Base-by-base conservation (phyloP, 2,113 vertebrate genomes). In the Entosphenus tridentatus region DNA sequence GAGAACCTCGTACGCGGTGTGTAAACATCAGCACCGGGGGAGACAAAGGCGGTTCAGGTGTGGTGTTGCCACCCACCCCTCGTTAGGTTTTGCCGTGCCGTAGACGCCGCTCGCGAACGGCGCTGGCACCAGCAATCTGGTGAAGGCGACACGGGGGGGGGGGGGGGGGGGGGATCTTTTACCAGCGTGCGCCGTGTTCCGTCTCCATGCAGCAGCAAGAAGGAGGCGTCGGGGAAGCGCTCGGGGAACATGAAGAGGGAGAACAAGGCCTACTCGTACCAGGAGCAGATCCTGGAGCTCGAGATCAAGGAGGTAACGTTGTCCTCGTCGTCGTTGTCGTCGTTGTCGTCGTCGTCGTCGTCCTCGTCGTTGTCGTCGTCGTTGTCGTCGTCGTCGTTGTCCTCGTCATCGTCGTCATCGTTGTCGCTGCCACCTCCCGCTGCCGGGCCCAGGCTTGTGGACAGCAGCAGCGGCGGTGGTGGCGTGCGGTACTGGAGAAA, bases 241-340 rank as follows among this genome's bases (percentile, higher is more conserved):
- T 5, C 39, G 39, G 39, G 39, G 39, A 97, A 95, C 77, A 87
- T 96, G 81, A 96, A 93, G 76, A 81, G 92, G 68, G 93, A 98
- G 79, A 98, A 98, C 75, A 96, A 96, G 73, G 89, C 88, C 9
- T 98, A 98, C 57, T 95, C 90, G 57, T 98, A 88, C 74, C 96
- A 97, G 79, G 93, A 98, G 3, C 93, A 97, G 79, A 95, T 98
- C 74, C 92, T 97, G 39, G 93, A 95, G 75, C 77, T 93, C 76
- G 93, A 98, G 77, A 80, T 98, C 73, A 88, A 96, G 73, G 89
- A 95, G 87, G 92, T 96, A 75, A 72, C 70, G 59, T 65, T 65
- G n/a, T n/a, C 14, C 14, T n/a, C 14, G 59, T n/a, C 14, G 2
- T 65, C 18, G 4, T 65, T 9, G 5, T 65, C 3, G 59, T 65